phyloP scores from a whole-genome alignment of 1,140 invertebrate species.

The Drosophila pallidifrons region DNA sequence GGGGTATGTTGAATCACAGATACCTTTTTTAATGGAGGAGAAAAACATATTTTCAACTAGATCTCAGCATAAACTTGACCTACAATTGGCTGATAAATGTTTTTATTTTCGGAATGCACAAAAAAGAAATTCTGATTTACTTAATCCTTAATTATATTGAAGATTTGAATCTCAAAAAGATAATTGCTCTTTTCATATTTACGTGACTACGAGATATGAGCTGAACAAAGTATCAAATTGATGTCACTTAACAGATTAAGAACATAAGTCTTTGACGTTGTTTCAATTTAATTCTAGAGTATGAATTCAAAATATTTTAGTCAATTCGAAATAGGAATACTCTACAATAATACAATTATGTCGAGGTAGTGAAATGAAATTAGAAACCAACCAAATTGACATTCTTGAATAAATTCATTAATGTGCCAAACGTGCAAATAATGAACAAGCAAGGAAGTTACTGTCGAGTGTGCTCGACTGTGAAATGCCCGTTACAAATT shows the following conservation, averaged over 20 bases:
- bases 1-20: background rate
- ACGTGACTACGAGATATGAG: too few relatives aligned
- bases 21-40: background rate
- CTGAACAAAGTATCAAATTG: constrained; percentile 28
- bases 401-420: too few relatives aligned
- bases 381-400: too few relatives aligned
- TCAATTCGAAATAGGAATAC: background rate
- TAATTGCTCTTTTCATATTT: too few relatives aligned
- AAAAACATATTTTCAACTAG: too few relatives aligned
- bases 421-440: too few relatives aligned
- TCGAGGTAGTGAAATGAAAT: too few relatives aligned
- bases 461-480: too few relatives aligned
- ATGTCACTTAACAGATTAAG: constrained; percentile 20
- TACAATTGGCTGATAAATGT: background rate
- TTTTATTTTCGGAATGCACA: background rate
- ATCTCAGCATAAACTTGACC: background rate
- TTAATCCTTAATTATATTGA: background rate
- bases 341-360: background rate
- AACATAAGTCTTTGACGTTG: constrained; percentile 38
- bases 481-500: too few relatives aligned
- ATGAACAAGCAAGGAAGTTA: too few relatives aligned
- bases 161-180: background rate
- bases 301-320: background rate
- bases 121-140: background rate
- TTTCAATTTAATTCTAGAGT: background rate